These are phyloP conservation scores for Neopelma chrysocephalum DNA, from an alignment of 2,797 vertebrate genomes.

Conservation along the genomic window DNA sequence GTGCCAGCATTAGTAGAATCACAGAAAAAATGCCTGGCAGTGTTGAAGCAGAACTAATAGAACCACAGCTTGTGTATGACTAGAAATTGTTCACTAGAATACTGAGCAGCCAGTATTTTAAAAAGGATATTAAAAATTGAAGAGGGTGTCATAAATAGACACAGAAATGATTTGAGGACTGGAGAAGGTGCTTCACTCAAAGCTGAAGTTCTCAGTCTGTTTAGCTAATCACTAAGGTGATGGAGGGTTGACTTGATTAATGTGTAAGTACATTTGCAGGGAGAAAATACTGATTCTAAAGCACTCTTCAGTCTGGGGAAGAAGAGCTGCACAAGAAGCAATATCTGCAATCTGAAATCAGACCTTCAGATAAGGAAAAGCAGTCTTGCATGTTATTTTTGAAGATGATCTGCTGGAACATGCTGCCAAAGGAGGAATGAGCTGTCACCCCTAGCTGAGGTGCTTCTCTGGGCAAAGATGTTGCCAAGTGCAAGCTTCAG, in stretches of 20 bases:
- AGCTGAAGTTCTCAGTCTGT: slow-evolving; percentile 14
- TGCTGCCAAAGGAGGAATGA: background rate
- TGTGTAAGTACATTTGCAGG: background rate
- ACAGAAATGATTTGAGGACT: background rate
- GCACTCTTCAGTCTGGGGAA: background rate
- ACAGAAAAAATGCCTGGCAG: background rate
- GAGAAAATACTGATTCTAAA: slow-evolving; percentile 32
- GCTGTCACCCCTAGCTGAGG: slow-evolving; percentile 6
- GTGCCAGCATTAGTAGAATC: background rate
- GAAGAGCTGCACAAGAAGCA: background rate
- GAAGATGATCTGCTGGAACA: slow-evolving; percentile 23
- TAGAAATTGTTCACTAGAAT: background rate
- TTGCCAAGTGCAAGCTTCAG: background rate
- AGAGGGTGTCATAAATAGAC: slow-evolving; percentile 9
- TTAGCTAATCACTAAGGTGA: slow-evolving; percentile 22
- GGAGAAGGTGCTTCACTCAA: slow-evolving; percentile 26
- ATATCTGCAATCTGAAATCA: background rate
- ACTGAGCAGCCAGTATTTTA: background rate
- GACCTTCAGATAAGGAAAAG: background rate
- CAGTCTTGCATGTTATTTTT: background rate
- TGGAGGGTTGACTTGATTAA: slow-evolving; percentile 25
- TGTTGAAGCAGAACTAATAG: background rate
- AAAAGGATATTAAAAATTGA: slow-evolving; percentile 11
- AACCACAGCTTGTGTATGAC: background rate
- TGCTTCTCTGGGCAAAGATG: background rate